Base-by-base conservation (phyloP, 1,140 invertebrate species). In the Drosophila athabasca region DNA sequence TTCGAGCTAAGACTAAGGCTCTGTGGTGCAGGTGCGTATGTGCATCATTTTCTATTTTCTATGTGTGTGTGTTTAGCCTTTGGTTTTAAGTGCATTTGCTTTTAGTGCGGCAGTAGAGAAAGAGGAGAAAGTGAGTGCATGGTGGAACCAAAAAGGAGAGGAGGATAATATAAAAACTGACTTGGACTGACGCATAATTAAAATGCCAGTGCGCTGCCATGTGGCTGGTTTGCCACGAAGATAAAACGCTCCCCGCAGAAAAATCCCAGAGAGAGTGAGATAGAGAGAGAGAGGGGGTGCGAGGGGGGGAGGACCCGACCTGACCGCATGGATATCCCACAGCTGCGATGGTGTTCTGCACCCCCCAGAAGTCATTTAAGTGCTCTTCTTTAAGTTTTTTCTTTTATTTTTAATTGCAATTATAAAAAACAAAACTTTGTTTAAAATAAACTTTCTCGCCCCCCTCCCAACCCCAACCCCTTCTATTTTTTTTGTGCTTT, bases 151-250 rank as follows among this genome's bases (percentile, higher is more conserved):
- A 35, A 35, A 22, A 65, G 39, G 69, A 68, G 39, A 45, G 51
- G n/a, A 19, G 22, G 22, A 70, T 62, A 61, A 46, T 48, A 76
- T 62, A 61, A 58, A 79, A 62, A 49, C n/a, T 60, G 69, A 61
- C 81, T 65, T 64, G 74, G 84, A 87, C 77, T 81, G 78, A 77
- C 68, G 82, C 82, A 85, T 85, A 85, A 85, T 85, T 87, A 85
- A 85, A 85, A 85, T 73, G 82, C 85, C 82, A 85, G 82, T 67
- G 82, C 17, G 17, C 17, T 19, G 17, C 78, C 81, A 85, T 85
- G 74, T 82, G 81, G 61, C 66, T 71, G 83, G 61, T 57, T 77
- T 85, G 57, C 81, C 77, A 87, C 77, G 59, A 70, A 67, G 77
- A 87, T 85, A 87, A 71, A 80, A 77, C 77, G 55, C 65, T 41